Evolutionary conservation across 2,888 invertebrate species (phyloP).

Genomic region (Anorthoa munda): DNA sequence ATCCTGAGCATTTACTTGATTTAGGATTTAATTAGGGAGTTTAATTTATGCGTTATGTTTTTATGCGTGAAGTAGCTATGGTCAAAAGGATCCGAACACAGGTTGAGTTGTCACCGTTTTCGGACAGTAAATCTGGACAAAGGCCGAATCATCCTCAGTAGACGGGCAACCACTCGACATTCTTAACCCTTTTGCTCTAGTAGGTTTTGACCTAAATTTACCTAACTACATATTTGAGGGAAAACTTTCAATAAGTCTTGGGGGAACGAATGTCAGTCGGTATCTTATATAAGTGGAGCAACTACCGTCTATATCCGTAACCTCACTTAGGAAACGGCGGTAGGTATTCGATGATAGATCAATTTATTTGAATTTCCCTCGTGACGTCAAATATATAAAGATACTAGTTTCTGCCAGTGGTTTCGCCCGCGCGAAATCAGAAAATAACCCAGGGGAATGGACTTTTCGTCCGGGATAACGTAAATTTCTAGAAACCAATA

Average conservation of each 20-base stretch:
- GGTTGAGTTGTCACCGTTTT: neutral
- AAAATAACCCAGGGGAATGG: too few species aligned
- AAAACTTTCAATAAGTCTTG: slow-evolving; percentile 29
- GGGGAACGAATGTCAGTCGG: neutral
- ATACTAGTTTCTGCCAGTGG: neutral
- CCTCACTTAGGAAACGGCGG: neutral
- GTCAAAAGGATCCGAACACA: neutral
- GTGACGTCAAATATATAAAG: slow-evolving; percentile 32
- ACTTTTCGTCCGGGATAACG: too few species aligned
- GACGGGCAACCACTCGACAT: neutral
- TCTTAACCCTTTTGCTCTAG: neutral
- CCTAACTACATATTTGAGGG: neutral
- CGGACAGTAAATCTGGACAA: neutral
- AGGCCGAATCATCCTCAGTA: neutral
- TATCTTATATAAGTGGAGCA: neutral
- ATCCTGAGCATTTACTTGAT: slow-evolving; percentile 37
- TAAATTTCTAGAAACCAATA: too few species aligned
- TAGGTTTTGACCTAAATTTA: neutral
- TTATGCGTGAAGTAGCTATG: neutral
- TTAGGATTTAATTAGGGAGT: slow-evolving; percentile 29
- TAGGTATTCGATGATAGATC: slow-evolving; percentile 5
- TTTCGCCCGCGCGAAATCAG: too few species aligned
- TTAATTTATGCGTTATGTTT: slow-evolving; percentile 10
- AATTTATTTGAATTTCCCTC: slow-evolving; percentile 10
- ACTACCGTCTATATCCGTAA: neutral